Conservation (phyloP, 2,113 vertebrate genomes). For the Grallaria varia region DNA sequence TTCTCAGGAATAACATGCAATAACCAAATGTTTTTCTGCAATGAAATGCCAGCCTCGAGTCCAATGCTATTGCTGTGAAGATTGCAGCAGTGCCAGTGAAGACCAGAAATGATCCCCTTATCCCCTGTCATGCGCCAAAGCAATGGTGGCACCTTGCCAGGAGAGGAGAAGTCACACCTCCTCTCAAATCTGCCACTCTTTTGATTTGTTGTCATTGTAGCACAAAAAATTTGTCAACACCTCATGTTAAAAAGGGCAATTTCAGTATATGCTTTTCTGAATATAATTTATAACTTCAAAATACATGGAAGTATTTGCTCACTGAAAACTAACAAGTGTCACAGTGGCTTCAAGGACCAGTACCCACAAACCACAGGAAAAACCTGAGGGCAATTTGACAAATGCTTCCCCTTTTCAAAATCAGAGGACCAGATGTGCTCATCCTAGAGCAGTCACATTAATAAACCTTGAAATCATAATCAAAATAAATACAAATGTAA, state of each 20-base stretch:
- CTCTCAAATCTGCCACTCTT: not conserved
- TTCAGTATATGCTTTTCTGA: not conserved
- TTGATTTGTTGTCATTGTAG: not conserved
- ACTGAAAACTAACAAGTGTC: not conserved
- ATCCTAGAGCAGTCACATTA: not conserved
- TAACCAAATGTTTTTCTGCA: not conserved
- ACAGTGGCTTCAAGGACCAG: not conserved
- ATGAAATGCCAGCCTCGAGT: not conserved
- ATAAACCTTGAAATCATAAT: not conserved
- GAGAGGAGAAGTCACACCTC: not conserved
- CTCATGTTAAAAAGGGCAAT: not conserved
- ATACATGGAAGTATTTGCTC: not conserved
- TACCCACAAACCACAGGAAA: not conserved
- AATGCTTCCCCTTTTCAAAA: not conserved
- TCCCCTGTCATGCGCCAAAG: not conserved
- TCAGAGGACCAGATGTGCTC: not conserved
- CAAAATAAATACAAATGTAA: not conserved
- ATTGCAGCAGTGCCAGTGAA: not conserved
- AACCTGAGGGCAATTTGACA: not conserved
- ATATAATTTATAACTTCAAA: not conserved
- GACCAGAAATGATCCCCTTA: accelerated
- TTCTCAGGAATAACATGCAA: not conserved
- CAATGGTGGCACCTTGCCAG: not conserved
- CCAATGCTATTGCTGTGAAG: not conserved
- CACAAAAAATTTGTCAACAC: not conserved